Evolutionary conservation across 2,797 vertebrate genomes (phyloP).

Genomic region (Lemur catta): DNA sequence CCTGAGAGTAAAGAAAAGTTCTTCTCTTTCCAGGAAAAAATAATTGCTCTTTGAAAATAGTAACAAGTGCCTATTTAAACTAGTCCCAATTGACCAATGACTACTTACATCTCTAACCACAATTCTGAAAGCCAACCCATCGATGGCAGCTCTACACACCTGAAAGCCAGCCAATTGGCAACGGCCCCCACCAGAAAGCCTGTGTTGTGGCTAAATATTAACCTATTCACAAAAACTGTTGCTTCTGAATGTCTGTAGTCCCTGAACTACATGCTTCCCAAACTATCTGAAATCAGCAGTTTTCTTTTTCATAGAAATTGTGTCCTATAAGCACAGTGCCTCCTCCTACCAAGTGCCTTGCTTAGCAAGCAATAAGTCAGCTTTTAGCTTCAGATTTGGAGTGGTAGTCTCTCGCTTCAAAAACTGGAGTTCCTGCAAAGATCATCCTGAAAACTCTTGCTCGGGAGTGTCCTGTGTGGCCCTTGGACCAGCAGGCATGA

Average conservation of each 20-base stretch:
- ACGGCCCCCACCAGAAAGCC: neutral
- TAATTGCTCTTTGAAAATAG: neutral
- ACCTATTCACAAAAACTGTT: neutral
- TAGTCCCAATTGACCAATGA: neutral
- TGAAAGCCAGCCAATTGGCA: neutral
- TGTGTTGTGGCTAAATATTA: neutral
- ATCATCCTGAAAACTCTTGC: neutral
- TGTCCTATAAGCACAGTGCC: neutral
- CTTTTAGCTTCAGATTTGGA: neutral
- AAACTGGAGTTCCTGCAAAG: neutral
- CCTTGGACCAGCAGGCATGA: neutral
- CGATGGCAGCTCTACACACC: neutral
- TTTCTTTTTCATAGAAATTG: neutral
- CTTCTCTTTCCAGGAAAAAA: neutral
- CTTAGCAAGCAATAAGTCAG: neutral
- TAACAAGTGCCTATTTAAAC: neutral
- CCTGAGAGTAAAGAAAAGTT: neutral
- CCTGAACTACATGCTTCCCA: neutral
- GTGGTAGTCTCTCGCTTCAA: neutral
- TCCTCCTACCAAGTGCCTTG: neutral
- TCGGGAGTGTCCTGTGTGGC: neutral
- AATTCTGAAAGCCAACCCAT: neutral
- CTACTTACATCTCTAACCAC: neutral
- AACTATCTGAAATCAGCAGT: neutral
- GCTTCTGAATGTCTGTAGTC: neutral